Base-by-base conservation (phyloP, 2,797 vertebrate species). In the Xiphophorus birchmanni region DNA sequence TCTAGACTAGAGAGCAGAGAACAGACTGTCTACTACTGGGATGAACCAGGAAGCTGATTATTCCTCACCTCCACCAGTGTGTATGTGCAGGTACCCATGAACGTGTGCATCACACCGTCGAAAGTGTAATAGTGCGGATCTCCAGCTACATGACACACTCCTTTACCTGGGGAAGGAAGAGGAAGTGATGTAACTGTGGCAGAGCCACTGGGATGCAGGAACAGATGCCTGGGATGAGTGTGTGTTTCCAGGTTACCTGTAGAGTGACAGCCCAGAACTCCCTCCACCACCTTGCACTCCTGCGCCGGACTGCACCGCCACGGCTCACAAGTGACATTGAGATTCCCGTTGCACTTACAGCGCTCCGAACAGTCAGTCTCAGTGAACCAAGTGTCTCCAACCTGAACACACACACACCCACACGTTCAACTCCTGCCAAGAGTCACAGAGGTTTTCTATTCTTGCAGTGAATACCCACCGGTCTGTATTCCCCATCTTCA, bases 271-370 rank as follows among this genome's bases (percentile, higher is more conserved):
- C 92, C 96, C 69, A 97, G 90, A 0, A 96, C 95, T 56, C 97
- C 97, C 17, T 97, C 97, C 56, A 93, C 84, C 72, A 96, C 78
- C 3, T 93, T 91, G 85, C 97, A 98, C 86, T 95, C 95, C 91
- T 98, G 97, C 9, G 89, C 95, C 1, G 86, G 91, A 78, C 96
- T 96, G 89, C 97, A 98, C 45, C 92, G 80, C 97, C 97, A 98
- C 0, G 93, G 58, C 80, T 92, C 90, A 42, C 97, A 98, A 23
- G 56, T 91, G 60, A 96, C 91, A 63, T 18, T 94, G 75, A 91
- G 84, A 77, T 93, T 90, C 3, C 82, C 73, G 29, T 86, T 82
- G 74, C 97, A 98, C 45, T 88, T 93, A 63, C 97, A 98, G 69
- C 96, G 97, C 79, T 97, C 93, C 0, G 91, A 95, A 91, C 97